These are phyloP conservation scores for Decapterus maruadsi DNA, from an alignment of 2,797 vertebrate genomes.

Conservation along the genomic window DNA sequence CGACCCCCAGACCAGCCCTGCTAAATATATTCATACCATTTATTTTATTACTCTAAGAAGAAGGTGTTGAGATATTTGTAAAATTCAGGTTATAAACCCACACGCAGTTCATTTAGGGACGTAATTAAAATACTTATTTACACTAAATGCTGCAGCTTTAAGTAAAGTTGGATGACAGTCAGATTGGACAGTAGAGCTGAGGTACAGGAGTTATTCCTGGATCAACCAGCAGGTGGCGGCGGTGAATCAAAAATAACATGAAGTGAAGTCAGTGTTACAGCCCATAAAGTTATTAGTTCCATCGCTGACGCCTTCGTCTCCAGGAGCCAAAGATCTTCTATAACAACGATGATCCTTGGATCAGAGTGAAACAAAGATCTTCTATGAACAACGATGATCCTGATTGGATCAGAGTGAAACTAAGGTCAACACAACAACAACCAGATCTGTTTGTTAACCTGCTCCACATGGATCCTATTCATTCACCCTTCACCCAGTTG, in stretches of 20 bases:
- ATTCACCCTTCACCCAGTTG: too few relatives aligned
- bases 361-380: too few relatives aligned
- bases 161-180: background rate
- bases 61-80: background rate
- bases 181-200: background rate
- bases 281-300: slow-evolving; percentile 7
- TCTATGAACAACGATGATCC: too few relatives aligned
- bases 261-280: background rate
- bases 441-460: too few relatives aligned
- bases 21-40: too few relatives aligned
- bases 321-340: too few relatives aligned
- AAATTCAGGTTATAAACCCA: background rate
- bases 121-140: background rate
- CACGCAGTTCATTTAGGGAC: background rate
- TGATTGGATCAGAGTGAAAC: too few relatives aligned
- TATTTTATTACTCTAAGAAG: too few relatives aligned
- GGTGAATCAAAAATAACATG: background rate
- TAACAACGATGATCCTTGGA: too few relatives aligned
- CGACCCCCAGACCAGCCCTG: too few relatives aligned
- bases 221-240: slow-evolving; percentile 66
- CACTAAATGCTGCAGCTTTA: background rate
- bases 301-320: background rate
- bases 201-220: background rate
- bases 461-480: too few relatives aligned
- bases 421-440: too few relatives aligned